A percentile compares a stretch with the other conserved stretches of the same genome.
These are phyloP conservation scores for Aplysina aerophoba DNA, from an alignment of 37 sponge, comb jelly and placozoan genomes.

Conservation along the genomic window DNA sequence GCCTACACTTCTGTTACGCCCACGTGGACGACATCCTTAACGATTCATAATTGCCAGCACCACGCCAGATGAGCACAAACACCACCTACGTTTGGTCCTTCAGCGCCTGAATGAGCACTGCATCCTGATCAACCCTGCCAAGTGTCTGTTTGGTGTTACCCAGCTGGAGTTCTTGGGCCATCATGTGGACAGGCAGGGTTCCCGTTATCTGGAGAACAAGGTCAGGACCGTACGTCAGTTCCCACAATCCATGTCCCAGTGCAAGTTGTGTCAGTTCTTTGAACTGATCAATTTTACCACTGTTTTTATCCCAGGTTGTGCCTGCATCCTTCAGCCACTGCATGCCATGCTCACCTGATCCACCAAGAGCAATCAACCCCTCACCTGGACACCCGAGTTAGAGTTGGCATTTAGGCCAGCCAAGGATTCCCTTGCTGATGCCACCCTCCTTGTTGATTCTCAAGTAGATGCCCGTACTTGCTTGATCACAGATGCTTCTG, in stretches of 20 bases:
- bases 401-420: constrained; percentile 44
- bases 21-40: constrained; percentile 54
- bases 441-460: constrained; percentile 53
- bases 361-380: too few relatives aligned
- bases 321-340: constrained; percentile 45
- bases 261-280: constrained; percentile 40
- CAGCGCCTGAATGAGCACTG: constrained; percentile 33
- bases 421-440: constrained; percentile 41
- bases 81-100: too few relatives aligned
- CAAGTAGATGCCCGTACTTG: constrained; percentile 45
- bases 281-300: constrained; percentile 48
- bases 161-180: constrained; percentile 33
- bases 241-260: constrained; percentile 52
- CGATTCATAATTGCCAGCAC: too few relatives aligned
- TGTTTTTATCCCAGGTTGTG: constrained; percentile 34
- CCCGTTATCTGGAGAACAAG: constrained; percentile 38
- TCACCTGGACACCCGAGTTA: too few relatives aligned
- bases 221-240: constrained; percentile 51
- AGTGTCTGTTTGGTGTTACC: constrained; percentile 34
- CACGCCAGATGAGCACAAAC: too few relatives aligned
- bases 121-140: constrained; percentile 54
- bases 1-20: constrained; percentile 43
- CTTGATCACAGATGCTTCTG: constrained; percentile 70
- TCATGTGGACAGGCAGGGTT: constrained; percentile 12
- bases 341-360: constrained; percentile 25